Percentiles rank a stretch among this genome's conserved stretches.
Conservation (phyloP, 2,113 vertebrate genomes). For the Erythrolamprus reginae region DNA sequence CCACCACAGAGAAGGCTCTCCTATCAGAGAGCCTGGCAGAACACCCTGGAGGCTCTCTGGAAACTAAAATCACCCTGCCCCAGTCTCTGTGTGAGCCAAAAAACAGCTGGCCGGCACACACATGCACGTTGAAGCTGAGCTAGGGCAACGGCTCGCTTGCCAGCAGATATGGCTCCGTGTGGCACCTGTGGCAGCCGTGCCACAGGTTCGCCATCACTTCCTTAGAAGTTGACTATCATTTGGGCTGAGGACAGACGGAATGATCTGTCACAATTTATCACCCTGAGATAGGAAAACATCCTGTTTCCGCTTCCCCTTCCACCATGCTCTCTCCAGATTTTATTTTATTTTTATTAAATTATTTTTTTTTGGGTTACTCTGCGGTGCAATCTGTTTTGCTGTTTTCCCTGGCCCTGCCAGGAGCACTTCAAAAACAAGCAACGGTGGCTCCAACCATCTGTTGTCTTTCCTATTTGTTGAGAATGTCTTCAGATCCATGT, state of each 20-base stretch:
- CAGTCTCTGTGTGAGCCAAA: no score
- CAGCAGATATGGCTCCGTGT: no score
- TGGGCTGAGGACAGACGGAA: neutral
- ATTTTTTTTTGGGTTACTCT: neutral
- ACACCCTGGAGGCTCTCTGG: no score
- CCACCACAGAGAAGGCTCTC: no score
- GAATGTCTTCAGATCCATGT: neutral
- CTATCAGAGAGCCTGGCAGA: no score
- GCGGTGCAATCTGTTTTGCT: neutral
- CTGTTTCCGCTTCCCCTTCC: neutral
- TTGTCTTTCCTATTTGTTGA: neutral
- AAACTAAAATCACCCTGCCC: no score
- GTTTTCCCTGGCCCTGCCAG: neutral
- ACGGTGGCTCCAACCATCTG: neutral
- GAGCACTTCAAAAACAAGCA: neutral
- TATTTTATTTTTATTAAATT: no score
- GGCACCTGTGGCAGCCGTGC: no score
- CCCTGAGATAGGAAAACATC: neutral
- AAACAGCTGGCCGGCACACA: no score
- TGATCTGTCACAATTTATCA: neutral
- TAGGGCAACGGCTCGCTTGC: no score
- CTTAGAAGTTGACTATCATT: neutral
- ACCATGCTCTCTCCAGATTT: neutral
- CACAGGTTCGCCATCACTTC: no score
- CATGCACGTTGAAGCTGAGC: no score